A percentile compares a stretch with the other conserved stretches of the same genome.
Evolutionary conservation across 2,888 invertebrate species (phyloP).

Genomic region (Phaedon cochleariae): DNA sequence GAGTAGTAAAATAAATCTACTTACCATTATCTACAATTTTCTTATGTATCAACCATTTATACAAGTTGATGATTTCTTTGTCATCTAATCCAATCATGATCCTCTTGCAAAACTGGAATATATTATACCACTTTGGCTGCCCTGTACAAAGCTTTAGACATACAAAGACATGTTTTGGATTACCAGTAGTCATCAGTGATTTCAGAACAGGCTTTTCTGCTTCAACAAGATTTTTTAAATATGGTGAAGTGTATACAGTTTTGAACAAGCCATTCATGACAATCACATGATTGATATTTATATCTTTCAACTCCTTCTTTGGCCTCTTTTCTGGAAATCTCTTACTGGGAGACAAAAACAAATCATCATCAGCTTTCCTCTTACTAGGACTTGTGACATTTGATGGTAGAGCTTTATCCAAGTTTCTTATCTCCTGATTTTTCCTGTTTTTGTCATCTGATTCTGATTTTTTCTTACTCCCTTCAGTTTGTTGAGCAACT

Average conservation of each 20-base stretch:
- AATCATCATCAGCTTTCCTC: too few relatives aligned
- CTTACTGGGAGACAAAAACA: too few relatives aligned
- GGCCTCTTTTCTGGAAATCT: too few relatives aligned
- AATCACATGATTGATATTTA: background rate
- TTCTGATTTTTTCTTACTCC: too few relatives aligned
- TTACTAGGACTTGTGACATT: too few relatives aligned
- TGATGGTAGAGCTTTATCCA: too few relatives aligned
- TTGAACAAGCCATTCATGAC: background rate
- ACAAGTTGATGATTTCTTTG: constrained; percentile 24
- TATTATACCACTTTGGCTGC: constrained; percentile 46
- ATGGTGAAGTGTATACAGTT: background rate
- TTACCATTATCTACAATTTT: background rate
- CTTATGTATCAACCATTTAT: background rate
- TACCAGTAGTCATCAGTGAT: background rate
- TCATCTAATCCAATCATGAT: constrained; percentile 37
- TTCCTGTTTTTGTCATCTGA: too few relatives aligned
- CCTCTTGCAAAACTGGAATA: constrained; percentile 41
- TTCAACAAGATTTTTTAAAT: background rate
- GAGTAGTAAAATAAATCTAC: background rate
- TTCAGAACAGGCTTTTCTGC: background rate
- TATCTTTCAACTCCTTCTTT: background rate
- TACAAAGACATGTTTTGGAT: constrained; percentile 41
- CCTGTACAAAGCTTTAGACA: constrained; percentile 46
- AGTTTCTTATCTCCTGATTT: too few relatives aligned
- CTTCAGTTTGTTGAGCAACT: too few relatives aligned